phyloP scores from a whole-genome alignment of 2,797 vertebrate genomes.

The Nyctibius grandis region DNA sequence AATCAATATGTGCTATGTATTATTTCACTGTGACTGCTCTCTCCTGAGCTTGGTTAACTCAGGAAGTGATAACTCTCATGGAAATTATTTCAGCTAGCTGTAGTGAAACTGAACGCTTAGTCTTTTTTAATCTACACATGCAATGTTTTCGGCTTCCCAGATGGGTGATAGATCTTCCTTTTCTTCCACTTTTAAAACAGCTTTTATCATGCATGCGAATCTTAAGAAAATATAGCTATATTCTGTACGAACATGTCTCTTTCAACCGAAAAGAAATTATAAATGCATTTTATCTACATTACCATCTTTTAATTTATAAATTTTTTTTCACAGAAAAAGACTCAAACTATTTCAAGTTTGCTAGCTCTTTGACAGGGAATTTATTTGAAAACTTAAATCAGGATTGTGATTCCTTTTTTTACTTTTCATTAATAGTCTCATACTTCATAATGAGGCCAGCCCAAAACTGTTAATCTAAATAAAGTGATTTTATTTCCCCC shows the following conservation, averaged over 20 bases:
- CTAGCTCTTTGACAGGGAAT: neutral
- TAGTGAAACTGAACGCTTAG: neutral
- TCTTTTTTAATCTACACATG: neutral
- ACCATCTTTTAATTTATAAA: neutral
- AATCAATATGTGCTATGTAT: neutral
- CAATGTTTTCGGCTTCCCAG: neutral
- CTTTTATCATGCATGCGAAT: neutral
- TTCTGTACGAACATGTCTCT: neutral
- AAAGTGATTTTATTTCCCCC: slow-evolving; percentile 35
- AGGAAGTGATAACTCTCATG: neutral
- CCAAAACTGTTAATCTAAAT: slow-evolving; percentile 27
- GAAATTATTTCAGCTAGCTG: neutral
- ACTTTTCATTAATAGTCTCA: neutral
- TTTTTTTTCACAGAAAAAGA: neutral
- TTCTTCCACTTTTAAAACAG: neutral
- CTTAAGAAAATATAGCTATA: neutral
- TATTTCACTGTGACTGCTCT: neutral
- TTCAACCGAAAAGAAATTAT: neutral
- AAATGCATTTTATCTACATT: neutral
- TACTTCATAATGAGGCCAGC: slow-evolving; percentile 16
- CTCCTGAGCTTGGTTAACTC: neutral
- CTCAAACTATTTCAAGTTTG: neutral
- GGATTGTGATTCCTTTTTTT: neutral
- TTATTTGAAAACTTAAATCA: neutral
- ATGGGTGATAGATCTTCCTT: neutral